Conservation (phyloP, 2,888 invertebrate genomes). For the Chrysomela aeneicollis region DNA sequence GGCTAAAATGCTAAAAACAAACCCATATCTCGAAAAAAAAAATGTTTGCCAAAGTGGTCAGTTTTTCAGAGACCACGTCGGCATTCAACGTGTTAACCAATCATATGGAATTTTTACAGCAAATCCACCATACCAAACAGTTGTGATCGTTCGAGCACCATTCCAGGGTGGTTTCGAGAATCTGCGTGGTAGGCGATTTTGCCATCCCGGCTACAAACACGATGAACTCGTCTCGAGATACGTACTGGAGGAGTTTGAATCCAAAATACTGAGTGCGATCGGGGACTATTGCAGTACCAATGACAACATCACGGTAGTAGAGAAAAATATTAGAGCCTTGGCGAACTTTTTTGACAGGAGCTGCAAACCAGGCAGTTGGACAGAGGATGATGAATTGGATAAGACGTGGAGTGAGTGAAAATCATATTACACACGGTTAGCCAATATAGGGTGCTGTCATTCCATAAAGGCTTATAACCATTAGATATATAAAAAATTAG, state of each 20-base stretch:
- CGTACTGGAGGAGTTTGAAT: slow-evolving; percentile 69
- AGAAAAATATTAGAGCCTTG: slow-evolving; percentile 70
- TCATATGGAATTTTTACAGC: slow-evolving; percentile 37
- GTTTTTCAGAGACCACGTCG: no score
- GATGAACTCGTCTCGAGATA: slow-evolving; percentile 68
- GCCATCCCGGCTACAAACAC: slow-evolving; percentile 71
- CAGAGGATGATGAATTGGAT: slow-evolving; percentile 65
- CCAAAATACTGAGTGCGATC: slow-evolving; percentile 44
- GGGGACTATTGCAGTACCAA: slow-evolving; percentile 40
- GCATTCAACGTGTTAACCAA: no score
- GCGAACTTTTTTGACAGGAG: slow-evolving; percentile 71
- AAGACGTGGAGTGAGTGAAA: slow-evolving; percentile 69
- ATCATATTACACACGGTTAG: no score
- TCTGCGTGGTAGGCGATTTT: slow-evolving; percentile 66
- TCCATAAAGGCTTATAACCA: no score
- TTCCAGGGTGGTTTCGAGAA: slow-evolving; percentile 63
- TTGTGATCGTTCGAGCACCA: slow-evolving; percentile 67
- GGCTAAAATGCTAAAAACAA: no score
- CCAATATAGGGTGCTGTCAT: no score
- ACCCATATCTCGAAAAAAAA: no score
- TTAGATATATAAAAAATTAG: no score
- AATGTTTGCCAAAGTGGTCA: no score
- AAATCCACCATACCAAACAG: slow-evolving; percentile 65
- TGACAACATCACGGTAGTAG: slow-evolving; percentile 60
- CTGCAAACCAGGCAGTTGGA: slow-evolving; percentile 79